Percentiles rank a stretch among this genome's conserved stretches.
These are phyloP conservation scores for Microcebus murinus DNA, from an alignment of 2,113 vertebrate species.

Conservation along the genomic window DNA sequence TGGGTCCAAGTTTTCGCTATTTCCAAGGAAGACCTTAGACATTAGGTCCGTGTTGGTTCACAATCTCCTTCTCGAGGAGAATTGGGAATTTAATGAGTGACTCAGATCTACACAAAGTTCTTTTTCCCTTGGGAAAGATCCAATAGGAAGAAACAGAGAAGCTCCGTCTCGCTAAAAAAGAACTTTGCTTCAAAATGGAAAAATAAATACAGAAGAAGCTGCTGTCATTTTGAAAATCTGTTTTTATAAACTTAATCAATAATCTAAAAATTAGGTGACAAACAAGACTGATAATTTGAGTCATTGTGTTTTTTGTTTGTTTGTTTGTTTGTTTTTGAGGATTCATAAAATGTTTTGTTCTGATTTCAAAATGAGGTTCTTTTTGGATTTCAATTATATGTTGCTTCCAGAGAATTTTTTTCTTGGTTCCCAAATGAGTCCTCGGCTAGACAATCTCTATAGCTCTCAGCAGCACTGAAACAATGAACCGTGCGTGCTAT, in stretches of 20 bases:
- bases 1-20: neutral
- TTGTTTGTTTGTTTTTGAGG: neutral
- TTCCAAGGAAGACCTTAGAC: neutral
- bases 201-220: neutral
- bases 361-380: conserved; percentile 3
- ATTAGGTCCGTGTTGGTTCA: neutral
- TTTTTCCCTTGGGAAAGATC: neutral
- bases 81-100: neutral
- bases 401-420: neutral
- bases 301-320: neutral
- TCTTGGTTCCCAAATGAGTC: neutral
- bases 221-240: neutral
- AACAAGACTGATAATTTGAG: neutral
- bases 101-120: neutral
- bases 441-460: neutral
- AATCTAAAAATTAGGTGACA: neutral
- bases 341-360: neutral
- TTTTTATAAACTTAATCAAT: neutral
- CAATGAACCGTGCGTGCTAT: neutral
- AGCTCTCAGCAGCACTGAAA: neutral
- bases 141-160: neutral
- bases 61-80: neutral
- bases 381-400: neutral
- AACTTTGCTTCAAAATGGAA: neutral
- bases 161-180: neutral